These are phyloP conservation scores for Lucifuga dentata DNA, from an alignment of 2,113 vertebrate genomes.

Conservation along the genomic window DNA sequence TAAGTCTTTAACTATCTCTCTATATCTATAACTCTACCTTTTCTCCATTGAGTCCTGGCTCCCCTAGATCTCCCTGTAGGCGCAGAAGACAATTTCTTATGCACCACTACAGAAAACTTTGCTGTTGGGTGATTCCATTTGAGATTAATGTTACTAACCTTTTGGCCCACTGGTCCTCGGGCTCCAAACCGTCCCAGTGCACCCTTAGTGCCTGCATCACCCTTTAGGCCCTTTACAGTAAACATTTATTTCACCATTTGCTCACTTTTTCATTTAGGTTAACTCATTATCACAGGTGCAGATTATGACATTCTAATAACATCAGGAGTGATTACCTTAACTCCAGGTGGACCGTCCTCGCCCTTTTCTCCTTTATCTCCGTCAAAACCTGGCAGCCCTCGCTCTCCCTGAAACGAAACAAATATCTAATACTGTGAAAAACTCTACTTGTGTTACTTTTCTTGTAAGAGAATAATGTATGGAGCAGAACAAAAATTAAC, in stretches of 20 bases:
- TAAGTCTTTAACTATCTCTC: too few species aligned
- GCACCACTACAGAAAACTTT: not conserved
- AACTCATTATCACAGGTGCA: too few species aligned
- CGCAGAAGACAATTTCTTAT: not conserved
- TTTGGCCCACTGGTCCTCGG: slow-evolving; percentile 89
- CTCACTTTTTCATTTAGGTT: too few species aligned
- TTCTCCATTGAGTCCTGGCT: slow-evolving; percentile 84
- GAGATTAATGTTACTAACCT: slow-evolving; percentile 76
- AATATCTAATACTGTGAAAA: not conserved
- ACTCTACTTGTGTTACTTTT: not conserved
- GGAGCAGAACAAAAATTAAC: not conserved
- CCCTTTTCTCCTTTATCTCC: slow-evolving; percentile 97
- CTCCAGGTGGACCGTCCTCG: slow-evolving; percentile 88
- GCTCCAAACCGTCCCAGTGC: slow-evolving; percentile 87
- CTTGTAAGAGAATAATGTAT: not conserved
- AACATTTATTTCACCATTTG: too few species aligned
- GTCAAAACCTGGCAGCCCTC: slow-evolving; percentile 88
- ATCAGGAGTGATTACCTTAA: slow-evolving; percentile 82
- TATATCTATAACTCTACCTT: slow-evolving; percentile 69
- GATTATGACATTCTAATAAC: too few species aligned
- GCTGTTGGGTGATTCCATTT: too few species aligned
- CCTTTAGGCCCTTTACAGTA: slow-evolving; percentile 85
- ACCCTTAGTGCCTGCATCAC: slow-evolving; percentile 88
- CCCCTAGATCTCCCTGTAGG: slow-evolving; percentile 87
- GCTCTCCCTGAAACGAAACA: slow-evolving; percentile 82